Percentiles rank a stretch among this genome's conserved stretches.
These are phyloP conservation scores for Ericerus pela DNA, from an alignment of 1,140 invertebrate species.

Conservation along the genomic window DNA sequence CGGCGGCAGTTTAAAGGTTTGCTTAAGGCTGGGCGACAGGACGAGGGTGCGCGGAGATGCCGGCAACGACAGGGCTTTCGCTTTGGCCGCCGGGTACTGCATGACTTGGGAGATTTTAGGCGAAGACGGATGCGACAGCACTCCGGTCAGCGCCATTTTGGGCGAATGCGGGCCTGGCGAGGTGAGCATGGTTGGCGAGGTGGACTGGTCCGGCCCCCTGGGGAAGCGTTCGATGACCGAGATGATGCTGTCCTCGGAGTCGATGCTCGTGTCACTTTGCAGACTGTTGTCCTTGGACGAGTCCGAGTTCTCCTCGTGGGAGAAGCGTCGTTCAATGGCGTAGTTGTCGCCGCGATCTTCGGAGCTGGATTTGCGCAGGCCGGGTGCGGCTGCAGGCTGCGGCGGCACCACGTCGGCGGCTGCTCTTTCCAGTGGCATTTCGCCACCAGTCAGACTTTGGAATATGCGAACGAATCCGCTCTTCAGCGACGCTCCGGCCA, in stretches of 20 bases:
- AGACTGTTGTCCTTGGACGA: conserved; percentile 82
- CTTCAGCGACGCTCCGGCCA: conserved; percentile 44
- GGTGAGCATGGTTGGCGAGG: conserved; percentile 15
- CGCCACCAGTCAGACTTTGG: conserved; percentile 45
- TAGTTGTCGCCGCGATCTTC: conserved; percentile 24
- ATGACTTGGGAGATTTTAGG: conserved; percentile 36
- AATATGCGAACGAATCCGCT: conserved; percentile 57
- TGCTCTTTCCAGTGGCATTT: conserved; percentile 18
- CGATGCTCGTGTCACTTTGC: conserved; percentile 82
- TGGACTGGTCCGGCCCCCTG: conserved; percentile 42
- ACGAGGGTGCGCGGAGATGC: conserved; percentile 45
- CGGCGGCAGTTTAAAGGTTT: not conserved
- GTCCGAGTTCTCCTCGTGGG: conserved; percentile 64
- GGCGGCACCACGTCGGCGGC: conserved; percentile 17
- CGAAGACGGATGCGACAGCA: conserved; percentile 49
- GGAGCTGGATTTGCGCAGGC: conserved; percentile 18
- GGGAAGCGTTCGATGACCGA: conserved; percentile 64
- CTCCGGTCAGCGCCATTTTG: conserved; percentile 18
- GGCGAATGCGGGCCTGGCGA: conserved; percentile 19
- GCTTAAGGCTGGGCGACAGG: conserved; percentile 27
- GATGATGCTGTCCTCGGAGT: conserved; percentile 81
- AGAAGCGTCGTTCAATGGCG: conserved; percentile 40
- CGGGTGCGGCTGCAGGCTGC: conserved; percentile 16
- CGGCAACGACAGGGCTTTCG: conserved; percentile 32
- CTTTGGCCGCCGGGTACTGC: not conserved